A percentile compares a stretch with the other conserved stretches of the same genome.
Conservation (phyloP, 2,113 vertebrate species). For the Microtus ochrogaster region DNA sequence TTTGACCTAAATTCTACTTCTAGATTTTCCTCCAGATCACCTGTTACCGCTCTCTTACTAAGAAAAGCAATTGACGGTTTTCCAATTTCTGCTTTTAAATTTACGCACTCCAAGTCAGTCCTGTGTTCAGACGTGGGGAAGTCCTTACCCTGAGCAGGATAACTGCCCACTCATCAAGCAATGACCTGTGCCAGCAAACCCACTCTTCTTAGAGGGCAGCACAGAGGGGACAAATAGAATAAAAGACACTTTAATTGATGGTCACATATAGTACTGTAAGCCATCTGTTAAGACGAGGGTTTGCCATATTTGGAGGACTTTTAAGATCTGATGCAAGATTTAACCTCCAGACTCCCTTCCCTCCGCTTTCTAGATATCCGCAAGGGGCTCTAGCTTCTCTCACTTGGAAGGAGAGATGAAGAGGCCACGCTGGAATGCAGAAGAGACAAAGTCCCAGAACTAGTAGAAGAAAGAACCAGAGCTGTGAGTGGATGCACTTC, state of each 20-base stretch:
- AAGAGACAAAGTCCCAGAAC: background rate
- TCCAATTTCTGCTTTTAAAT: slow-evolving; percentile 20
- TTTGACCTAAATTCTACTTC: background rate
- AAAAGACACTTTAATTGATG: background rate
- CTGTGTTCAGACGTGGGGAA: background rate
- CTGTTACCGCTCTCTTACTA: background rate
- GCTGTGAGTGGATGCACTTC: background rate
- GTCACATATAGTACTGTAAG: too few relatives aligned
- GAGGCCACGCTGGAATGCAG: background rate
- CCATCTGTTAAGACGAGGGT: background rate
- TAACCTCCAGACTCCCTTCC: background rate
- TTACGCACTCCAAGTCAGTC: background rate
- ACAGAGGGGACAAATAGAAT: background rate
- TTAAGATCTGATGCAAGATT: background rate
- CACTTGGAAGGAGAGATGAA: background rate
- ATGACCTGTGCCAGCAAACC: background rate
- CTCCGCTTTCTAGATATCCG: background rate
- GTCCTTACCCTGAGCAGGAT: background rate
- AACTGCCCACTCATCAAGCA: background rate
- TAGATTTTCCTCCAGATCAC: background rate
- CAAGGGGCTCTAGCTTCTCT: background rate
- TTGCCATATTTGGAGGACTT: background rate
- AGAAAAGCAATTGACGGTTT: background rate
- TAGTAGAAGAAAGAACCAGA: background rate
- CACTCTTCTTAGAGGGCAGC: background rate